phyloP scores from a whole-genome alignment of 2,888 invertebrate genomes.

The Sesia bembeciformis region DNA sequence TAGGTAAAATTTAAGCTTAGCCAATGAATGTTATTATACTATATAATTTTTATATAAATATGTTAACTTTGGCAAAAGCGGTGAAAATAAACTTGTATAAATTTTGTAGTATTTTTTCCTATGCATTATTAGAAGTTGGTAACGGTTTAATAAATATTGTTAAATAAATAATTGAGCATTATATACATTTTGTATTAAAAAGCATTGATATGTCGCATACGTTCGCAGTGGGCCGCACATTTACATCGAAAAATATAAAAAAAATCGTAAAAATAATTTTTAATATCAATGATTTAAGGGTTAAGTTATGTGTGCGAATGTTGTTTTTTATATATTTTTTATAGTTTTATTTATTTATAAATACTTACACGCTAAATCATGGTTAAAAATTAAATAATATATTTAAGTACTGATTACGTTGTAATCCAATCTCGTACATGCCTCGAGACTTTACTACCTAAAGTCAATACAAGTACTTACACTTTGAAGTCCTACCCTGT shows the following conservation, averaged over 20 bases:
- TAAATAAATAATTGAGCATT: conserved; percentile 28
- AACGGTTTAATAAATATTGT: conserved; percentile 4
- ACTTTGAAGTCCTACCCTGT: conserved; percentile 14
- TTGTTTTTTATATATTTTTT: conserved; percentile 10
- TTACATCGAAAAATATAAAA: conserved; percentile 22
- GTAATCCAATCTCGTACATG: conserved; percentile 50
- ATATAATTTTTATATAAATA: conserved; percentile 6
- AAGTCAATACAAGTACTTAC: conserved; percentile 50
- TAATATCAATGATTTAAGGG: not conserved
- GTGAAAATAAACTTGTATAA: conserved; percentile 12
- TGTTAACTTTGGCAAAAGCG: conserved; percentile 21
- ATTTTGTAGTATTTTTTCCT: conserved; percentile 18
- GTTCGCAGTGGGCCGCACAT: conserved; percentile 50
- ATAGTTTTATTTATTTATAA: conserved; percentile 17
- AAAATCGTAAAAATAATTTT: not conserved
- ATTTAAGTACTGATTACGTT: conserved; percentile 37
- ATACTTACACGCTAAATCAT: conserved; percentile 48
- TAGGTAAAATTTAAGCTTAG: conserved; percentile 48
- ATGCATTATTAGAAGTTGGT: conserved; percentile 5
- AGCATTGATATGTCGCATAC: conserved; percentile 34
- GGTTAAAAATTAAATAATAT: conserved; percentile 53
- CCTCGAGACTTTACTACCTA: conserved; percentile 66
- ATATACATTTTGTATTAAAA: conserved; percentile 40
- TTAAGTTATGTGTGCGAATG: not conserved
- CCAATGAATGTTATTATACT: conserved; percentile 38